Conservation (phyloP, 2,113 vertebrate species). For the Chascanopsetta lugubris region DNA sequence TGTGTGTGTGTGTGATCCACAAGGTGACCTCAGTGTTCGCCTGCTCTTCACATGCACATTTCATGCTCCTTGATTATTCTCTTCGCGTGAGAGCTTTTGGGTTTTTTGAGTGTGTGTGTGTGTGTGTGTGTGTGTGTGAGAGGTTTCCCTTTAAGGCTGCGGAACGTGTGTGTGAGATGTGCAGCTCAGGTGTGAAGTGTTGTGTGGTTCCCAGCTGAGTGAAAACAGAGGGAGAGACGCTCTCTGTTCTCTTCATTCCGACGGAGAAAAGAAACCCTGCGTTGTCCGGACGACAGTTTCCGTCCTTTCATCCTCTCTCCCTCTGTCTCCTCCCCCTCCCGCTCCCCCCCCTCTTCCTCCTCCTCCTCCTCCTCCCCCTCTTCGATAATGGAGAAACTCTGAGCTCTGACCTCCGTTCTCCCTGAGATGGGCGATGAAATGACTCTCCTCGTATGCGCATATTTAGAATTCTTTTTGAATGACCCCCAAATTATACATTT, state of each 20-base stretch:
- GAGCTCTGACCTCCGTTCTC: constrained; percentile 28
- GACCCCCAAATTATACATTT: too few relatives aligned
- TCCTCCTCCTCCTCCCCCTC: constrained; percentile 18
- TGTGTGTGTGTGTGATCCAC: neutral
- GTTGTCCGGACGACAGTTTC: constrained; percentile 16
- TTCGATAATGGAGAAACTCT: constrained; percentile 39
- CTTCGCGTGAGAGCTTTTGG: constrained; percentile 7
- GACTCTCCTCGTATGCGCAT: constrained; percentile 63
- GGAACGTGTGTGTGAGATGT: constrained; percentile 62
- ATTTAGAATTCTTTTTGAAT: too few relatives aligned
- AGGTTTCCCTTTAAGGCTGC: constrained; percentile 48
- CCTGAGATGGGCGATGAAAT: constrained; percentile 52
- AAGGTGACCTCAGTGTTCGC: constrained; percentile 20
- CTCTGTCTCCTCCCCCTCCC: constrained; percentile 3
- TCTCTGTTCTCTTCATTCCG: neutral
- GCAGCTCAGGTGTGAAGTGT: constrained; percentile 67
- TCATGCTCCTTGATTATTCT: constrained; percentile 24
- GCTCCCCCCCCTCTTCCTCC: constrained; percentile 6
- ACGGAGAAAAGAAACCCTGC: constrained; percentile 25
- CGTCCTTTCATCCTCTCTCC: too few relatives aligned
- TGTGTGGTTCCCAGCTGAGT: constrained; percentile 41
- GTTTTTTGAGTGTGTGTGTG: constrained; percentile 5
- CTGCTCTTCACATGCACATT: neutral
- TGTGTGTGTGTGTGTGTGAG: constrained; percentile 6
- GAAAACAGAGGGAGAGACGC: neutral